Evolutionary conservation across 1,140 invertebrate genomes (phyloP), one percentile per base, ranked within the genome.

Genomic region (Galleria mellonella): DNA sequence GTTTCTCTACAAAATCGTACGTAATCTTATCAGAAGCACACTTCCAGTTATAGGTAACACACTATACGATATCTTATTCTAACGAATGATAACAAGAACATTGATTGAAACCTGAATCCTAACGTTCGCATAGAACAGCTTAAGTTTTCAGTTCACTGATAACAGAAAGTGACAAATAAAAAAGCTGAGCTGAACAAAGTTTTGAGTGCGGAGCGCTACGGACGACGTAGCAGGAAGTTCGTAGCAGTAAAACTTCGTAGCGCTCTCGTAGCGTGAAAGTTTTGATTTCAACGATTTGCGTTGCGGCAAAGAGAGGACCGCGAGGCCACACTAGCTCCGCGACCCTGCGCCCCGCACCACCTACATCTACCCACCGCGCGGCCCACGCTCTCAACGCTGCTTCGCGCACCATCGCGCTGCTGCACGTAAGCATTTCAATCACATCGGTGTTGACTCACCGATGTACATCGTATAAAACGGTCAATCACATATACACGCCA

Each of bases 261-360:
- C 78, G 78, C 66, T 74, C 66, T 64, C 73, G 78, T 83, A 83
- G 81, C 78, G 81, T 83, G 81, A 84, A 84, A 84, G 81, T 83
- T 81, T 83, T 85, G 78, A 85, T 83, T 85, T 83, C 81, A 83
- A 85, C 81, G 78, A 85, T 83, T 83, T 81, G 76, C 69, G 74
- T 74, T 77, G 75, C 69, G 72, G 75, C 67, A 61, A 56, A 65
- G 65, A 72, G 69, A 81, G 71, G 73, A 73, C 78, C 76, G 72
- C 68, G 67, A 81, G 67, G 70, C 73, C 75, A 72, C 63, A 61
- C 69, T 78, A 72, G 77, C 62, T 72, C 47, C 60, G 69, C 65
- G 65, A 69, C 75, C 79, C 73, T 69, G 67, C 53, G 43, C 63
- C 55, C 47, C 50, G 17, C 45, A 77, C 55, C 35, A 55, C n/a